phyloP scores from a whole-genome alignment of 1,140 invertebrate genomes.

The Euborellia annulipes region DNA sequence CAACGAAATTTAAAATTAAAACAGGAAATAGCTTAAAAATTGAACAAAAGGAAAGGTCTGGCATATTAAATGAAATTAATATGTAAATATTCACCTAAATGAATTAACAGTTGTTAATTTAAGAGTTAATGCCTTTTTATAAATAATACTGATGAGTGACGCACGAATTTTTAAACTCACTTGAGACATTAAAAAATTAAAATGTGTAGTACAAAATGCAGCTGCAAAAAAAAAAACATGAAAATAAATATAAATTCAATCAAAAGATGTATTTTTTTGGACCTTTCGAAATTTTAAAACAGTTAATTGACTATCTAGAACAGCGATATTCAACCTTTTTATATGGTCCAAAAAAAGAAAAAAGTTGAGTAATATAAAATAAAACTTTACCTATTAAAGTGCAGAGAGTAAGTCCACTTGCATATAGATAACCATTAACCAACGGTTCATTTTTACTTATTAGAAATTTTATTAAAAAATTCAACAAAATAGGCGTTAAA shows the following conservation, averaged over 20 bases:
- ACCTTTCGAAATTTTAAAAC: too few relatives aligned
- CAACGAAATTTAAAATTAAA: too few relatives aligned
- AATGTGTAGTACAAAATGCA: conserved; percentile 71
- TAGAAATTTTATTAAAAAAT: conserved; percentile 63
- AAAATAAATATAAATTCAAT: conserved; percentile 5
- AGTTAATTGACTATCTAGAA: too few relatives aligned
- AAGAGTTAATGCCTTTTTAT: conserved; percentile 64
- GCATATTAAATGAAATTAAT: too few relatives aligned
- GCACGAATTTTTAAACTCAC: conserved; percentile 76
- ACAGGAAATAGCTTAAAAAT: too few relatives aligned
- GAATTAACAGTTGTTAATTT: conserved; percentile 23
- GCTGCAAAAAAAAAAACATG: conserved; percentile 27
- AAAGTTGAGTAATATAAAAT: conserved; percentile 12
- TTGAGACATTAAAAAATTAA: conserved; percentile 72
- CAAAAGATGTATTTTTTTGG: too few relatives aligned
- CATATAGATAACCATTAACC: conserved; percentile 63
- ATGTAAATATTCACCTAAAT: conserved; percentile 27
- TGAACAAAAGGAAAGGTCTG: too few relatives aligned
- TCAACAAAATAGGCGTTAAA: conserved; percentile 75
- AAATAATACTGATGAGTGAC: conserved; percentile 68
- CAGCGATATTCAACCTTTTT: too few relatives aligned
- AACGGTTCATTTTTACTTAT: conserved; percentile 51
- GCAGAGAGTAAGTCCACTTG: conserved; percentile 46
- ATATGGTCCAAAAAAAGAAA: too few relatives aligned
- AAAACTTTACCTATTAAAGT: conserved; percentile 41